These are phyloP conservation scores for Apis laboriosa DNA, from an alignment of 1,140 invertebrate genomes.

Conservation along the genomic window DNA sequence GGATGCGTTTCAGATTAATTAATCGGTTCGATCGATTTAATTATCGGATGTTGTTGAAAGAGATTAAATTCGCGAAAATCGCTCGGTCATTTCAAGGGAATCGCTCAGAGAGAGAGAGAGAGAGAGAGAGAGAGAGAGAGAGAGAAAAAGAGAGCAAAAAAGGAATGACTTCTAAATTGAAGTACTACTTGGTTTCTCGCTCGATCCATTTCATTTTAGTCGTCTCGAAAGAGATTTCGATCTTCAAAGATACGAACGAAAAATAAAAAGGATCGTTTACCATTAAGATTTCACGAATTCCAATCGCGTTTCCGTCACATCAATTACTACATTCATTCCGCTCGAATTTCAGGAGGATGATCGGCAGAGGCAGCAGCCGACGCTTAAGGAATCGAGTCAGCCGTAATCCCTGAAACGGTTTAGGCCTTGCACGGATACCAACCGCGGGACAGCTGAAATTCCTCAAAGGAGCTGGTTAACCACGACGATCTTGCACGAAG, in stretches of 20 bases:
- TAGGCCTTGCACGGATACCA: slow-evolving; percentile 30
- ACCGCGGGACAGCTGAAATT: slow-evolving; percentile 36
- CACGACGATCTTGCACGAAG: slow-evolving; percentile 39
- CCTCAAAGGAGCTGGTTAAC: slow-evolving; percentile 58
- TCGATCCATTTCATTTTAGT: neutral
- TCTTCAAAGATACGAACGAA: slow-evolving; percentile 25
- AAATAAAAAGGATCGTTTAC: slow-evolving; percentile 18
- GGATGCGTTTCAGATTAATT: slow-evolving; percentile 12
- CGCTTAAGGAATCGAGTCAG: slow-evolving; percentile 52
- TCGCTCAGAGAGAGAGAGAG: neutral
- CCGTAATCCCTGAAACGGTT: slow-evolving; percentile 49
- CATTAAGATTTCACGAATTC: slow-evolving; percentile 46
- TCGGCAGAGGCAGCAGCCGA: neutral
- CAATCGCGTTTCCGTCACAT: neutral
- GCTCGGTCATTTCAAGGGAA: neutral
- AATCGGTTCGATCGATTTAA: neutral
- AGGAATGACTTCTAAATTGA: neutral
- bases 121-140: neutral
- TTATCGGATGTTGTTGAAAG: neutral
- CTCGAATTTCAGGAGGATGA: slow-evolving; percentile 55
- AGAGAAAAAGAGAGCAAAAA: no score
- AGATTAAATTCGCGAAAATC: neutral
- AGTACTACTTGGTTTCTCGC: neutral
- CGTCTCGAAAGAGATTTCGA: neutral
- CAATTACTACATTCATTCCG: slow-evolving; percentile 46